Conservation (phyloP, 2,888 invertebrate species). For the Dioctria linearis region DNA sequence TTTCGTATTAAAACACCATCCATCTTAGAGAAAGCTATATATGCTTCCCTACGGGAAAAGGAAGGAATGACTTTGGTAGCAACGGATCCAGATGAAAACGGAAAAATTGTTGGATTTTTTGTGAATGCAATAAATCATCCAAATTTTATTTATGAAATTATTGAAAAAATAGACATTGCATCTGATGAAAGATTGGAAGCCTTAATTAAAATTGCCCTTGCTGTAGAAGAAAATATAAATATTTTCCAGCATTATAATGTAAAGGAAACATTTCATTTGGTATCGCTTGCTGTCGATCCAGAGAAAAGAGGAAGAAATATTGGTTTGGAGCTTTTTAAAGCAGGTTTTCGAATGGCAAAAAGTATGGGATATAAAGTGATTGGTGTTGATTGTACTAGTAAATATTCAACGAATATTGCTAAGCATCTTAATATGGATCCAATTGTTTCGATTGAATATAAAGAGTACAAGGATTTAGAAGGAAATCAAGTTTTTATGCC, state of each 20-base stretch:
- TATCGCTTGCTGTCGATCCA: slow-evolving; percentile 56
- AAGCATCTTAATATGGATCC: slow-evolving; percentile 57
- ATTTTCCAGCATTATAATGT: slow-evolving; percentile 57
- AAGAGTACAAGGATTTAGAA: slow-evolving; percentile 56
- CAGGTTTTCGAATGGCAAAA: slow-evolving; percentile 55
- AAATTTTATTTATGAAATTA: slow-evolving; percentile 7
- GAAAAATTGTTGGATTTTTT: slow-evolving; percentile 39
- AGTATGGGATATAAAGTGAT: slow-evolving; percentile 54
- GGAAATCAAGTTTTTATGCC: slow-evolving; percentile 58
- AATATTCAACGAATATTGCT: slow-evolving; percentile 58
- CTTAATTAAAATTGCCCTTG: slow-evolving; percentile 28
- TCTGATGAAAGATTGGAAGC: slow-evolving; percentile 23
- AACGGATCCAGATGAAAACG: slow-evolving; percentile 28
- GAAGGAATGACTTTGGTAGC: slow-evolving; percentile 57
- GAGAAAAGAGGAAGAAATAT: slow-evolving; percentile 57
- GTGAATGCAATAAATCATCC: slow-evolving; percentile 33
- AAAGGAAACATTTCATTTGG: slow-evolving; percentile 55
- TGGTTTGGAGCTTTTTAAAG: slow-evolving; percentile 57
- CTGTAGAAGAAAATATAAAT: slow-evolving; percentile 54
- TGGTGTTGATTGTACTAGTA: slow-evolving; percentile 58
- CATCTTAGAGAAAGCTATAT: slow-evolving; percentile 57
- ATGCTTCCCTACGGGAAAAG: slow-evolving; percentile 50
- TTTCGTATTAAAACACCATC: slow-evolving; percentile 56
- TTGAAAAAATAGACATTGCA: slow-evolving; percentile 6
- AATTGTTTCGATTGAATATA: slow-evolving; percentile 55